Evolutionary conservation across 2,113 vertebrate species (phyloP).

Genomic region (Xenopus tropicalis): UCB_Xtro_10.0 CM004443.2:128205501-128206000

Average conservation of each 20-base stretch:
- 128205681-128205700: slow-evolving; percentile 98
- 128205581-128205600: slow-evolving; percentile 85
- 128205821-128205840: slow-evolving; percentile 79
- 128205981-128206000: slow-evolving; percentile 54
- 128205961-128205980: slow-evolving; percentile 56
- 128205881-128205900: slow-evolving; percentile 83
- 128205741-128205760: slow-evolving; percentile 83
- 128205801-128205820: slow-evolving; percentile 86
- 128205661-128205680: slow-evolving; percentile 99
- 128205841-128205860: slow-evolving; percentile 89
- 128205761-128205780: slow-evolving; percentile 98
- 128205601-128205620: slow-evolving; percentile 83
- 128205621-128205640: slow-evolving; percentile 97
- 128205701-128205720: slow-evolving; percentile 99
- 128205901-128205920: slow-evolving; percentile 87
- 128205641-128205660: slow-evolving; percentile 91
- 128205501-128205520: slow-evolving; percentile 68
- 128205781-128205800: slow-evolving; percentile 96
- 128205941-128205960: slow-evolving; percentile 72
- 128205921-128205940: slow-evolving; percentile 73
- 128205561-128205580: slow-evolving; percentile 83
- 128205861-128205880: slow-evolving; percentile 84
- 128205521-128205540: slow-evolving; percentile 65
- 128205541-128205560: slow-evolving; percentile 77
- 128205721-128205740: slow-evolving; percentile 90